Conservation (phyloP, 2,797 vertebrate species). For the Falco novaeseelandiae region DNA sequence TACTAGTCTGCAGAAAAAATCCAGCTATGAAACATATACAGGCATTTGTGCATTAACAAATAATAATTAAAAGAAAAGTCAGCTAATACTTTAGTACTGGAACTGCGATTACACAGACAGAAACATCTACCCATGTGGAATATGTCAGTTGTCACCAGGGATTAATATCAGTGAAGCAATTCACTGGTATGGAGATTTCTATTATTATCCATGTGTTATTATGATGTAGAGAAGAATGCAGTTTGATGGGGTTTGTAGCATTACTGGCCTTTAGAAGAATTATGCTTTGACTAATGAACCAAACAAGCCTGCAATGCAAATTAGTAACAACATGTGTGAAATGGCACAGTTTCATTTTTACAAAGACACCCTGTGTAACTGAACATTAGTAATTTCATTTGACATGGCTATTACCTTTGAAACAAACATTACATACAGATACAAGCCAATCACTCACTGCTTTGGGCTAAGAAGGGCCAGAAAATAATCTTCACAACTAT, state of each 20-base stretch:
- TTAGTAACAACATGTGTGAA: background rate
- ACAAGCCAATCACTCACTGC: background rate
- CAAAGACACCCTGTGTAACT: background rate
- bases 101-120: background rate
- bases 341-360: background rate
- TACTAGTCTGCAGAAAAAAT: background rate
- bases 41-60: background rate
- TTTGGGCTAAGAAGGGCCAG: background rate
- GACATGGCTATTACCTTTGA: background rate
- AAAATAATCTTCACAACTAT: background rate
- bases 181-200: background rate
- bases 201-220: background rate
- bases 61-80: background rate
- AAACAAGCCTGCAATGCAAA: background rate
- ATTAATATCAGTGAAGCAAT: background rate
- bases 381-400: background rate
- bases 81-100: background rate
- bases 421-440: background rate
- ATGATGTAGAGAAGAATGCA: background rate
- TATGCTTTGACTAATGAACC: background rate
- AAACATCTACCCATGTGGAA: background rate
- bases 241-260: background rate
- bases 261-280: background rate
- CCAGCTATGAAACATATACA: background rate
- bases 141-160: background rate